Conservation (phyloP, 1,140 invertebrate genomes). For the Anoplolepis gracilipes region DNA sequence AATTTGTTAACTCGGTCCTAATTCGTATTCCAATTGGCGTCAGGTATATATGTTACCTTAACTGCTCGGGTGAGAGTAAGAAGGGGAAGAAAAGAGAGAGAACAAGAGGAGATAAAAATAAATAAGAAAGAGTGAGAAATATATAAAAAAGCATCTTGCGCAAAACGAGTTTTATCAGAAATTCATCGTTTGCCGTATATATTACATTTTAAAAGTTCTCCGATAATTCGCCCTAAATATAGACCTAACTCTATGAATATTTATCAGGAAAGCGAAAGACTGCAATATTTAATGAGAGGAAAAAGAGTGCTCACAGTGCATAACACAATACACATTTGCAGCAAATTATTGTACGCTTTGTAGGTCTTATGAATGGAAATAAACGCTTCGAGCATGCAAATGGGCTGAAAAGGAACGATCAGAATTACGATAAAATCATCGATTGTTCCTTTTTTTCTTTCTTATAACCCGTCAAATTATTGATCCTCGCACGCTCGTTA, state of each 20-base stretch:
- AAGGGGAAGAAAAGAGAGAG: background rate
- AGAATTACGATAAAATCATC: conserved; percentile 11
- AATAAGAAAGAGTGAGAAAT: background rate
- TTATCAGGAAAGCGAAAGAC: background rate
- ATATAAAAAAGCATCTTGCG: conserved; percentile 18
- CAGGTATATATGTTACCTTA: conserved; percentile 52
- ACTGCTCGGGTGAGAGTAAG: background rate
- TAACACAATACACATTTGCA: background rate
- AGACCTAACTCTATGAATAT: background rate
- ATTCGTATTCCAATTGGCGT: conserved; percentile 62
- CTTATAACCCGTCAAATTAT: conserved; percentile 37
- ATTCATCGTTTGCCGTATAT: conserved; percentile 3
- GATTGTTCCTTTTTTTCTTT: conserved; percentile 20
- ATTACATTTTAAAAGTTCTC: background rate
- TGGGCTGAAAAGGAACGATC: background rate
- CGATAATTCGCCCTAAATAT: background rate
- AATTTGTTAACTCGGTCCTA: conserved; percentile 73
- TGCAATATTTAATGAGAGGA: background rate
- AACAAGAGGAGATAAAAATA: background rate
- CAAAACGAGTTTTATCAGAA: conserved; percentile 39
- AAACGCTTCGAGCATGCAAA: background rate
- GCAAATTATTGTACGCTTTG: conserved; percentile 9
- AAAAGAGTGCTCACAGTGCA: no score
- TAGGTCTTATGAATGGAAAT: background rate
- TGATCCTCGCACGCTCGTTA: conserved; percentile 27